Base-by-base conservation (phyloP, 2,113 vertebrate genomes). In the Labeo rohita region DNA sequence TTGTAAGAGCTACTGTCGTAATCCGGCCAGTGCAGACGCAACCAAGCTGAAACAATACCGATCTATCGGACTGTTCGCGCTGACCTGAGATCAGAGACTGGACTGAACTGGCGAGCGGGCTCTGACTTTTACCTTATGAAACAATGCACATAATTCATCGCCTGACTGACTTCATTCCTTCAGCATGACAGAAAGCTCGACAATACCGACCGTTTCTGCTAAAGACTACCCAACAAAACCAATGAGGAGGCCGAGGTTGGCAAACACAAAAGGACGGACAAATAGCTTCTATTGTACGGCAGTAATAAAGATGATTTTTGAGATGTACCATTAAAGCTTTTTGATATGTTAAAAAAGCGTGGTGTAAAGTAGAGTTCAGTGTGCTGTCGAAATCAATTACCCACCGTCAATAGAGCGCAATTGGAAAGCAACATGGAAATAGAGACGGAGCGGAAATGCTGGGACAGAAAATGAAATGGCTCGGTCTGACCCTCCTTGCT, bases 381-480 rank as follows among this genome's bases (percentile, higher is more conserved):
- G 70, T 23, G 34, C 5, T 77, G 82, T 52, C 9, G 23, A 66
- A 56, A 74, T 65, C 61, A 83, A 83, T 89, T 87, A 87, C 52
- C 74, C 77, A 74, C 54, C 43, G 74, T 87, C 80, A 86, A 89
- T 83, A 70, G 63, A 72, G 73, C 4, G 10, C 68, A 65, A 74
- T 49, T 56, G 59, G 82, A 75, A 83, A 87, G 66, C 78, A 78
- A 84, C 72, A 36, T 50, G n/a, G 79, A 63, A 85, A 85, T 28
- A 23, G 63, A 74, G 70, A 45, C 76, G 23, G 59, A 83, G 84
- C 34, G 80, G 83, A 89, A 85, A 74, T 83, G 45, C 47, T 83
- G 70, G 59, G 83, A 83, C 66, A 49, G 77, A 84, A 84, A 89
- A 84, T 81, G n/a, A 88, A 88, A 86, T 79, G 59, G 73, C 79